Percentiles rank a stretch among this genome's conserved stretches.
These are phyloP conservation scores for Brachyptera risi DNA, from an alignment of 2,888 invertebrate genomes.

Conservation along the genomic window DNA sequence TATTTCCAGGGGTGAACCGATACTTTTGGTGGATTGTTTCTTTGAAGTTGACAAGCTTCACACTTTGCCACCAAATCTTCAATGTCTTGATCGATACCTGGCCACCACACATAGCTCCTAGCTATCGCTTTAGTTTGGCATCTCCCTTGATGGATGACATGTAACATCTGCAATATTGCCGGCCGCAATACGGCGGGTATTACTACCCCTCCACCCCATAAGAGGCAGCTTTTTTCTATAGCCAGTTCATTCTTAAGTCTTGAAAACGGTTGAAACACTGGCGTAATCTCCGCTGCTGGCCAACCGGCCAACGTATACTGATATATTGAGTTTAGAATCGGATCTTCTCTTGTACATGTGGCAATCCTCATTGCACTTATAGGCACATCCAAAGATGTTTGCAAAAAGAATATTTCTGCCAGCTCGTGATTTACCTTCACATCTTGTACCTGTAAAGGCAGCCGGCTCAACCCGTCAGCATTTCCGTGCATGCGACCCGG, in stretches of 20 bases:
- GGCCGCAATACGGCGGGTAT: too few relatives aligned
- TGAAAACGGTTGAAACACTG: conserved; percentile 23
- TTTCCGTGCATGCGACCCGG: conserved; percentile 15
- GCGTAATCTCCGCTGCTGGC: background rate
- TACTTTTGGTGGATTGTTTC: too few relatives aligned
- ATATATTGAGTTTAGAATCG: background rate
- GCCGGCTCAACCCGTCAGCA: background rate
- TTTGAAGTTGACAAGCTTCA: too few relatives aligned
- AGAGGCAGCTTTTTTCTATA: conserved; percentile 30
- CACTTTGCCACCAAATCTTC: too few relatives aligned
- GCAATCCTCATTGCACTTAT: background rate
- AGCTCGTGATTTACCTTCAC: background rate
- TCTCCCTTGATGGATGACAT: too few relatives aligned
- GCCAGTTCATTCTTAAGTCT: conserved; percentile 27
- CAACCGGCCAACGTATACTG: too few relatives aligned
- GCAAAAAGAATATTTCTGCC: background rate
- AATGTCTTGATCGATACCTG: background rate
- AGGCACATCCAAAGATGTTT: background rate
- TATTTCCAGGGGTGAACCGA: too few relatives aligned
- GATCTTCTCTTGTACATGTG: background rate
- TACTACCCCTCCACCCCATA: too few relatives aligned
- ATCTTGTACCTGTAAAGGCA: too few relatives aligned
- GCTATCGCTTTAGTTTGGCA: conserved; percentile 6
- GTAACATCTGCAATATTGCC: too few relatives aligned
- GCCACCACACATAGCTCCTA: conserved; percentile 21